phyloP scores from a whole-genome alignment of 1,140 invertebrate genomes.

The Battus philenor region DNA sequence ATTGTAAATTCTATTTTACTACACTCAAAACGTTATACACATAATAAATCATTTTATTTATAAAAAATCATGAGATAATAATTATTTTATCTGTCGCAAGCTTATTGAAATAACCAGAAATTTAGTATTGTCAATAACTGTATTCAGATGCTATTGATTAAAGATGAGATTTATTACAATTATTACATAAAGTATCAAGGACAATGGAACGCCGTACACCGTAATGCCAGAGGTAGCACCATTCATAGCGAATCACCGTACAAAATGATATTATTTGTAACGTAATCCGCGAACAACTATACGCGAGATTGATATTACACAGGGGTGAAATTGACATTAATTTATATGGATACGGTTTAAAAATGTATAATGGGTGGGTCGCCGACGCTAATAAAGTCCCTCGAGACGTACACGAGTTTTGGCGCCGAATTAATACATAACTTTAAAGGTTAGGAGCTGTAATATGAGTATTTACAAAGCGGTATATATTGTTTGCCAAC shows the following conservation, averaged over 20 bases:
- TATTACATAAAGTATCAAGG: conserved; percentile 37
- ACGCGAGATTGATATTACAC: conserved; percentile 68
- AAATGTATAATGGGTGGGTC: conserved; percentile 69
- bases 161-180: neutral
- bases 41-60: no score
- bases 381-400: conserved; percentile 66
- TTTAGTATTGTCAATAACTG: no score
- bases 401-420: conserved; percentile 33
- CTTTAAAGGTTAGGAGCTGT: no score
- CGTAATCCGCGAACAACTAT: conserved; percentile 72
- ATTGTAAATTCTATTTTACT: no score
- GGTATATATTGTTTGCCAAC: no score
- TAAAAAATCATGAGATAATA: no score
- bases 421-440: conserved; percentile 38
- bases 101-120: no score
- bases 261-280: conserved; percentile 75
- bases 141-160: neutral
- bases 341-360: conserved; percentile 75
- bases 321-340: conserved; percentile 70
- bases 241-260: conserved; percentile 73
- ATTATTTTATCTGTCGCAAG: no score
- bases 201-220: conserved; percentile 8
- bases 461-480: no score
- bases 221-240: conserved; percentile 44
- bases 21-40: no score